Evolutionary conservation across 2,797 vertebrate species (phyloP).

Genomic region (Australoheros facetus): DNA sequence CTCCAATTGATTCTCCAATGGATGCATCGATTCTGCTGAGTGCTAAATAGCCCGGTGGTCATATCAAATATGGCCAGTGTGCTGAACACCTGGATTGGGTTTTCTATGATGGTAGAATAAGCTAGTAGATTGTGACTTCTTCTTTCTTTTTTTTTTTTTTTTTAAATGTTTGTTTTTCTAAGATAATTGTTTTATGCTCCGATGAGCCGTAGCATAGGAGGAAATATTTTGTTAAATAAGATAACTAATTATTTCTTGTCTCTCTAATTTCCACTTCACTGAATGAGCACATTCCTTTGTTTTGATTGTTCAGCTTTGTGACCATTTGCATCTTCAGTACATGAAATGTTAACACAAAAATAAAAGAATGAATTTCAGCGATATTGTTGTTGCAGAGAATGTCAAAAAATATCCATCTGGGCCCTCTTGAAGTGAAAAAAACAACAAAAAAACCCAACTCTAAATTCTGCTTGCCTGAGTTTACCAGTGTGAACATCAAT

Average conservation of each 20-base stretch:
- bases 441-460: background rate
- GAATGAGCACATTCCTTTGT: conserved; percentile 33
- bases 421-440: conserved; percentile 27
- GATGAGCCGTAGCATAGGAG: conserved; percentile 74
- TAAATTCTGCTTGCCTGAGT: conserved; percentile 37
- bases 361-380: conserved; percentile 22
- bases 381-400: conserved; percentile 26
- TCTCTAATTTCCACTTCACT: conserved; percentile 55
- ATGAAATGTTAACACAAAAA: conserved; percentile 50
- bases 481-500: conserved; percentile 29
- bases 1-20: conserved; percentile 64
- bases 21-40: conserved; percentile 69
- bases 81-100: conserved; percentile 68
- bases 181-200: conserved; percentile 69
- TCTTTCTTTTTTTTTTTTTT: conserved; percentile 40
- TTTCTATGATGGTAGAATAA: conserved; percentile 79
- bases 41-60: conserved; percentile 73
- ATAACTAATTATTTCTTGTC: conserved; percentile 62
- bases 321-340: conserved; percentile 44
- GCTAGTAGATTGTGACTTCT: conserved; percentile 78
- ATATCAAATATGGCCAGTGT: conserved; percentile 80
- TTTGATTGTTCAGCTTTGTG: conserved; percentile 49
- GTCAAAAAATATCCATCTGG: conserved; percentile 35
- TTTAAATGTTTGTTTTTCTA: conserved; percentile 56
- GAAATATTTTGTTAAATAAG: conserved; percentile 75